Evolutionary conservation across 1,140 invertebrate genomes (phyloP).

Genomic region (Rhyzopertha dominica): DNA sequence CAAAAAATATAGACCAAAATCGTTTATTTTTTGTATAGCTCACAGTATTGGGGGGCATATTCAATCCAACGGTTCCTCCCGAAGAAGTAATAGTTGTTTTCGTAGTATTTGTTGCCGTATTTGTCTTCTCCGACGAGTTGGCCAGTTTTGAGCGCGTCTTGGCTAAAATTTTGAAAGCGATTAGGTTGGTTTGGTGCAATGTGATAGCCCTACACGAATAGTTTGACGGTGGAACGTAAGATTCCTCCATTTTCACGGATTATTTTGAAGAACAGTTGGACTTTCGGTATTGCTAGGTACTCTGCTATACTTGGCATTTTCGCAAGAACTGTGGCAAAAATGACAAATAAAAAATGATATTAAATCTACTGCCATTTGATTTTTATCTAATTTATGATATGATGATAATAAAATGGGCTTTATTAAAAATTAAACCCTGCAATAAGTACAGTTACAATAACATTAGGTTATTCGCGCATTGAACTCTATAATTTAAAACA

Average conservation of each 20-base stretch:
- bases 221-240: slow-evolving; percentile 58
- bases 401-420: too few species aligned
- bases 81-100: slow-evolving; percentile 86
- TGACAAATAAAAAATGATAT: too few species aligned
- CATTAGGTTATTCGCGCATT: too few species aligned
- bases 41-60: slow-evolving; percentile 66
- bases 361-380: too few species aligned
- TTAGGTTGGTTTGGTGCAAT: background rate
- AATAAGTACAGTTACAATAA: too few species aligned
- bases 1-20: background rate
- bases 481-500: too few species aligned
- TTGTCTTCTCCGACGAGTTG: slow-evolving; percentile 87
- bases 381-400: too few species aligned
- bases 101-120: slow-evolving; percentile 95
- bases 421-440: too few species aligned
- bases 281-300: too few species aligned
- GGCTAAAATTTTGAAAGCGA: slow-evolving; percentile 52
- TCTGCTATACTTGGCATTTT: too few species aligned
- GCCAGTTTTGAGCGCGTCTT: slow-evolving; percentile 84
- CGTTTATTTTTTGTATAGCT: slow-evolving; percentile 2
- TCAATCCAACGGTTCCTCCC: slow-evolving; percentile 92
- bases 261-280: slow-evolving; percentile 59
- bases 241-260: slow-evolving; percentile 77
- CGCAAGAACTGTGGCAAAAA: too few species aligned
- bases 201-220: slow-evolving; percentile 63